phyloP scores from a whole-genome alignment of 2,113 vertebrate species.

The Sminthopsis crassicaudata region DNA sequence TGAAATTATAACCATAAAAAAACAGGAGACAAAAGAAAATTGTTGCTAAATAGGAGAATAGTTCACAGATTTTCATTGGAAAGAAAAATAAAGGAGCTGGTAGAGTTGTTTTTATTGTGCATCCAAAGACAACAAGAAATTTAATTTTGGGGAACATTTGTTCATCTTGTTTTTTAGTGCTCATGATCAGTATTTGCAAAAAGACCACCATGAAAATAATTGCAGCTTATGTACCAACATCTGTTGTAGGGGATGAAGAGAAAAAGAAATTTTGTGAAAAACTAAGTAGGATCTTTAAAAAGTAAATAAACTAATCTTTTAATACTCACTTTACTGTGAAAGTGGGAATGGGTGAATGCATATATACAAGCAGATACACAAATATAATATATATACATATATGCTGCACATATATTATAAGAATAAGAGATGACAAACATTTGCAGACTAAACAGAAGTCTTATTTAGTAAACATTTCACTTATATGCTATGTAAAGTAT shows the following conservation, averaged over 20 bases:
- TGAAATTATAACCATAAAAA: background rate
- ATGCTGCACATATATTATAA: background rate
- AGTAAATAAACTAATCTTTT: background rate
- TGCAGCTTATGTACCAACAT: background rate
- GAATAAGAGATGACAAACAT: background rate
- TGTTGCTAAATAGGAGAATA: background rate
- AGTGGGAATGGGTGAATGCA: background rate
- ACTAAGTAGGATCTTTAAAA: background rate
- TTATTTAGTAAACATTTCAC: background rate
- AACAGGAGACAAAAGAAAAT: background rate
- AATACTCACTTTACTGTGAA: background rate
- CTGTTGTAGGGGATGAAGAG: background rate
- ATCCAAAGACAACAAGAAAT: background rate
- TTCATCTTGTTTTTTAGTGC: conserved; percentile 3
- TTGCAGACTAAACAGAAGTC: background rate
- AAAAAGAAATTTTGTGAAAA: background rate
- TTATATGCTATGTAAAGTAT: background rate
- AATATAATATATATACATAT: background rate
- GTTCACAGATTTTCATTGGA: background rate
- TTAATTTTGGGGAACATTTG: background rate
- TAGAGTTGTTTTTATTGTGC: background rate
- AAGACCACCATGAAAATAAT: conserved; percentile 2
- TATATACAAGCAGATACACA: background rate
- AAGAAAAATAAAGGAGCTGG: background rate
- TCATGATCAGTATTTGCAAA: background rate